Evolutionary conservation across 2,888 invertebrate species (phyloP).

Genomic region (Dysmachus trigonus): DNA sequence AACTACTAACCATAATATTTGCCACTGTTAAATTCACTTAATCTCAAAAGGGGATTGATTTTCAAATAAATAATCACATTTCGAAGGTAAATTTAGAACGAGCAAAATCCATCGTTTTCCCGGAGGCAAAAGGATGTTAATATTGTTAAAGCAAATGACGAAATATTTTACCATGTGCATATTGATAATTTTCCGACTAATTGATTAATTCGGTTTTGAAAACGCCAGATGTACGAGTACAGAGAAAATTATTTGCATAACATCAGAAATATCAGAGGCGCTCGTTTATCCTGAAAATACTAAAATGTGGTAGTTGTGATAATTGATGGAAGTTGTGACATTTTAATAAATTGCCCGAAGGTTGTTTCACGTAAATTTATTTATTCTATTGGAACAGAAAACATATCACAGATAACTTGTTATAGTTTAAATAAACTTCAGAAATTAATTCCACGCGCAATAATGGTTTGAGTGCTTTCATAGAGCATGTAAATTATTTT

Average conservation of each 20-base stretch:
- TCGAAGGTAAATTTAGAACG: not conserved
- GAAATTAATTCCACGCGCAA: not conserved
- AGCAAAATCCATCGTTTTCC: not conserved
- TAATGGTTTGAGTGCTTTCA: not conserved
- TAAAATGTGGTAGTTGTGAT: not conserved
- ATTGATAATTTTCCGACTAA: not conserved
- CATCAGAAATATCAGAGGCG: not conserved
- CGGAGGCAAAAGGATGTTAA: not conserved
- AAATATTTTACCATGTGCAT: not conserved
- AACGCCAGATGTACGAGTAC: not conserved
- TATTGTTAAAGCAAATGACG: not conserved
- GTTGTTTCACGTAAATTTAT: not conserved
- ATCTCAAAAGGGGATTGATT: not conserved
- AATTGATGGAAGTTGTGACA: not conserved
- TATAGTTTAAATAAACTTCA: not conserved
- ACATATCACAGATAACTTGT: not conserved
- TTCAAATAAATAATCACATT: not conserved
- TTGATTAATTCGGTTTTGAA: not conserved
- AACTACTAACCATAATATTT: not conserved
- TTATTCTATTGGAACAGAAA: not conserved
- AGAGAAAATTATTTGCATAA: not conserved
- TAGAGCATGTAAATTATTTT: not conserved
- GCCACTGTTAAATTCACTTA: not conserved
- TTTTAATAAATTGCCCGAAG: not conserved
- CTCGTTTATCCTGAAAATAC: not conserved